Evolutionary conservation across 1,140 invertebrate species (phyloP), one percentile per base, ranked within the genome.

Genomic region (Chrysomallon squamiferum): DNA sequence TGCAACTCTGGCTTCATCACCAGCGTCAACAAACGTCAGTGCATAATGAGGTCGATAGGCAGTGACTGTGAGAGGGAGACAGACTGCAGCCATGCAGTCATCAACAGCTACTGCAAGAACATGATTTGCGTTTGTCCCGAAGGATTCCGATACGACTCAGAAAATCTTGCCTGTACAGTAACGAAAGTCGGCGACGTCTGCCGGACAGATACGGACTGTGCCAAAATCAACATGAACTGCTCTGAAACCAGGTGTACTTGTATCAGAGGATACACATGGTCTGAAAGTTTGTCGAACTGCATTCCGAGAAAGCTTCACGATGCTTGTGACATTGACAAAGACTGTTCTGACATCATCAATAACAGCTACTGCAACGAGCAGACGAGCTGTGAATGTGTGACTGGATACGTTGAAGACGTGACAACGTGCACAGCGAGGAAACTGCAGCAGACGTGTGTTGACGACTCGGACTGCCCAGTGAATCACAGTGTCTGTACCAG

Each of bases 71-170:
- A 35, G 47, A 35, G n/a, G 18, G 59, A 68, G 20, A 59, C 29
- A 2, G 73, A 75, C 56, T 75, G 73, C 38, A 43, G n/a, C 25
- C 50, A 73, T 49, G 65, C 71, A 25, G 58, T 75, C 22, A 25
- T 25, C 3, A 38, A 68, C 32, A 70, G 62, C 47, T n/a, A 71
- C 18, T 75, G 73, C 52, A 33, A 27, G 3, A 60, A 68, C 6
- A 27, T 38, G 0, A 50, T 29, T 18, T 75, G 73, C 38, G 27
- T 29, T 0, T 75, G 73, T 52, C 35, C 38, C 5, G 54, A 66
- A 6, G 73, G 73, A 32, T 67, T 59, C 41, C 56, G 62, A 38
- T 33, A 57, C n/a, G 41, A 38, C 18, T 20, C 20, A 0, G 30
- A 70, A 32, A 45, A 56, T 29, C 65, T 43, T n/a, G 43, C 35